These are phyloP conservation scores for Drosophila atroscutellata DNA, from an alignment of 2,888 invertebrate species.

Conservation along the genomic window DNA sequence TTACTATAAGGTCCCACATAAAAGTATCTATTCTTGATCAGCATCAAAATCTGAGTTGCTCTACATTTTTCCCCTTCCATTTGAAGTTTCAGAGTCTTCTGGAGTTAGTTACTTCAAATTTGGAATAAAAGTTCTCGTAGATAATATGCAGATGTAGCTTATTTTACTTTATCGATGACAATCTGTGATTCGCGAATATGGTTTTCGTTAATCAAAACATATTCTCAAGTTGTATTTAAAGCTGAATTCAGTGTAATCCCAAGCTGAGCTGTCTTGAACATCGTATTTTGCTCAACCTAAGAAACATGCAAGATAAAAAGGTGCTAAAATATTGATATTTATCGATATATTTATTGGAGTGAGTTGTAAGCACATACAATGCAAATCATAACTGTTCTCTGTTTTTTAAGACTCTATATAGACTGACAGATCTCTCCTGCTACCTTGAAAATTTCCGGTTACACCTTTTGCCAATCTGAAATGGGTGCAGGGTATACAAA, in stretches of 20 bases:
- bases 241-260: not conserved
- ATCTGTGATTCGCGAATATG: not conserved
- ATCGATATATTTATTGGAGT: not conserved
- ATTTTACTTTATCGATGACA: not conserved
- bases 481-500: slow-evolving; percentile 12
- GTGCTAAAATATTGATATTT: not conserved
- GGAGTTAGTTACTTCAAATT: not conserved
- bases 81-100: not conserved
- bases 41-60: not conserved
- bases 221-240: not conserved
- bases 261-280: not conserved
- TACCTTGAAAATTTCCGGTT: not conserved
- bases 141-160: not conserved
- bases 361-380: not conserved
- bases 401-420: not conserved
- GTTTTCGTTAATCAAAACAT: not conserved
- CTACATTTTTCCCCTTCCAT: not conserved
- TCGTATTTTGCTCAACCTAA: not conserved
- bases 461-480: not conserved
- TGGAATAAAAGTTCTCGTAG: not conserved
- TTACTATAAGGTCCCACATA: no score
- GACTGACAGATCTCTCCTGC: not conserved
- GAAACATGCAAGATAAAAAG: not conserved
- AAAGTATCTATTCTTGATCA: not conserved
- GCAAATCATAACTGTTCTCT: not conserved